A percentile compares a stretch with the other conserved stretches of the same genome.
Evolutionary conservation across 2,797 vertebrate species (phyloP).

Genomic region (Enteromius argenteus): DNA sequence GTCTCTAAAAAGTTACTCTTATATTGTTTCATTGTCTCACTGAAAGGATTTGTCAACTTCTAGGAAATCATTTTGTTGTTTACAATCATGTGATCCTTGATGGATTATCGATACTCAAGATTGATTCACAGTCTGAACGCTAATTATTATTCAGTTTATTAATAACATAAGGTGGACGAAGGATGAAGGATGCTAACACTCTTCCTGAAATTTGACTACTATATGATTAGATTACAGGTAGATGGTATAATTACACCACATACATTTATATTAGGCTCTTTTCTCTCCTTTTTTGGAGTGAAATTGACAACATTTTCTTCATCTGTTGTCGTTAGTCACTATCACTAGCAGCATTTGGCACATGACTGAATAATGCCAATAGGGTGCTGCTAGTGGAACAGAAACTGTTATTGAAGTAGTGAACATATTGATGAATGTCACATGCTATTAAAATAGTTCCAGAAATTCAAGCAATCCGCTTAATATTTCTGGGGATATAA

Average conservation of each 20-base stretch:
- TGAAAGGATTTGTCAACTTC: background rate
- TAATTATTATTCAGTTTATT: background rate
- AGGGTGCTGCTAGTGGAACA: background rate
- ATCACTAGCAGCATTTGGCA: background rate
- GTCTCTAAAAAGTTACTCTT: background rate
- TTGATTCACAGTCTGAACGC: background rate
- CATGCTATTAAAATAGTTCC: background rate
- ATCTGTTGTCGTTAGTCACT: background rate
- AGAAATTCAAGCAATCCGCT: background rate
- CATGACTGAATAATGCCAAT: background rate
- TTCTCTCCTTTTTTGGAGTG: background rate
- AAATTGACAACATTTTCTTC: background rate
- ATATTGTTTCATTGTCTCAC: background rate
- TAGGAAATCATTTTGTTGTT: background rate
- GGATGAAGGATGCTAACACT: too few species aligned
- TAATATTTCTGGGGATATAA: slow-evolving; percentile 16
- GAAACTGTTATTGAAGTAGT: background rate
- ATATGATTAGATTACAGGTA: background rate
- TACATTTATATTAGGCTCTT: background rate
- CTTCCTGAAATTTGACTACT: background rate
- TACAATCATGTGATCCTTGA: background rate
- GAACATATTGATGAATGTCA: background rate
- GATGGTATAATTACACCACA: background rate
- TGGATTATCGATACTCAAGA: background rate
- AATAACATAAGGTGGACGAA: background rate